Conservation (phyloP, 2,797 vertebrate genomes). For the Lemur catta region DNA sequence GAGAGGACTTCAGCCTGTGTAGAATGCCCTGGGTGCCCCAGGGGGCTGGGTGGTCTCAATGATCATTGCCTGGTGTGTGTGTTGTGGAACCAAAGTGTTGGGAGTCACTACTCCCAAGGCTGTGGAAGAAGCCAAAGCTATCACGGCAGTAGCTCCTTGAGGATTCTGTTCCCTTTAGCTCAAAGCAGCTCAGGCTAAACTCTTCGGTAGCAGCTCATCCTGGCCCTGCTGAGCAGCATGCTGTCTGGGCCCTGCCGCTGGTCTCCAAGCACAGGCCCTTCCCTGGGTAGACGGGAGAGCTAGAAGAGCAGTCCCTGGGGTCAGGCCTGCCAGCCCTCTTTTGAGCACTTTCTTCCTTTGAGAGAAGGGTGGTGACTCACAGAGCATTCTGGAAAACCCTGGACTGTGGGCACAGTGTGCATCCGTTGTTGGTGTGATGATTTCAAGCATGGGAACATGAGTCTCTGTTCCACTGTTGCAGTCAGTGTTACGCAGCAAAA, state of each 20-base stretch:
- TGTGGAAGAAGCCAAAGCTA: background rate
- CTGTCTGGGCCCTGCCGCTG: background rate
- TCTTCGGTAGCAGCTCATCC: no score
- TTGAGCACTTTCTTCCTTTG: background rate
- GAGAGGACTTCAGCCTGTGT: background rate
- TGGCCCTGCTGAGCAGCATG: background rate
- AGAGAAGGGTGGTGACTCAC: background rate
- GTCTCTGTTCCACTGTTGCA: background rate
- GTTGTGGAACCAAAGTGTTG: background rate
- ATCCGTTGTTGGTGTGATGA: background rate
- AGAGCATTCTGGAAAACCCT: background rate
- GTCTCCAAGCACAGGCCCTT: background rate
- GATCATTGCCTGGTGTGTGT: background rate
- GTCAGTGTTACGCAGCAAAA: background rate
- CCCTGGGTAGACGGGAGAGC: background rate
- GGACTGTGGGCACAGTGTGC: background rate
- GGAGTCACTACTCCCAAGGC: background rate
- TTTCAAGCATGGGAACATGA: background rate
- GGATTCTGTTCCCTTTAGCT: background rate
- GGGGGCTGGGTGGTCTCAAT: fast-evolving
- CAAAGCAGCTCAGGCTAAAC: background rate
- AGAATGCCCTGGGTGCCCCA: background rate
- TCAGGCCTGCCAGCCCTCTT: background rate
- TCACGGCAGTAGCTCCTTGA: background rate
- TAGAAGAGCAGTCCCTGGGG: background rate